A percentile compares a stretch with the other conserved stretches of the same genome.
Conservation (phyloP, 2,797 vertebrate genomes). For the Myotis vivesi region DNA sequence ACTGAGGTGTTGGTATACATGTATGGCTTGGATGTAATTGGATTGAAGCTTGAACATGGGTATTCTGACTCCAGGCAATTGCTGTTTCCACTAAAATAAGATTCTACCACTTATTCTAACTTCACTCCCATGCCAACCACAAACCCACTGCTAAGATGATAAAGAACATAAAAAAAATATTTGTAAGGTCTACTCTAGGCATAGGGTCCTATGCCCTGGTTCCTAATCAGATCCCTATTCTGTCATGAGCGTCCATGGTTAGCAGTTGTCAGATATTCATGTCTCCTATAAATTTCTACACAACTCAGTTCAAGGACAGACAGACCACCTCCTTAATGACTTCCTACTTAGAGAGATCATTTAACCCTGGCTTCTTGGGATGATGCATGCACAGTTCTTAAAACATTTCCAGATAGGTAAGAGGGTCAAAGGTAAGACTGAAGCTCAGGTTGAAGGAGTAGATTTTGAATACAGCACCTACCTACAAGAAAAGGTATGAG, state of each 20-base stretch:
- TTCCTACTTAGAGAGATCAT: neutral
- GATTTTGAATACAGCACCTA: neutral
- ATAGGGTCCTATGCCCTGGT: neutral
- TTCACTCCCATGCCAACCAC: neutral
- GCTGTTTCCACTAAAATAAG: neutral
- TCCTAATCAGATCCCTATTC: neutral
- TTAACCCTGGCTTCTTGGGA: neutral
- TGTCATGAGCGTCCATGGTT: neutral
- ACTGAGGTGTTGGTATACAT: neutral
- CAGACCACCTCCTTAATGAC: neutral
- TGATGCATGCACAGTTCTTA: neutral
- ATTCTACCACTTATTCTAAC: neutral
- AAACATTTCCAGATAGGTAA: neutral
- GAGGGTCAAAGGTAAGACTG: neutral
- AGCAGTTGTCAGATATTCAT: neutral
- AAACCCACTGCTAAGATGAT: neutral
- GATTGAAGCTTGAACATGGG: neutral
- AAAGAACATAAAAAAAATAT: neutral
- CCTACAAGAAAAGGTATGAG: neutral
- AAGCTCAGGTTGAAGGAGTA: neutral
- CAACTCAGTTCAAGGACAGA: neutral
- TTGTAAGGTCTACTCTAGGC: neutral
- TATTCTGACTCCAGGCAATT: neutral
- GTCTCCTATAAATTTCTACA: slow-evolving; percentile 20
- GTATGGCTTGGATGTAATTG: neutral